phyloP scores from a whole-genome alignment of 2,888 invertebrate genomes.

The Morpho helenor region DNA sequence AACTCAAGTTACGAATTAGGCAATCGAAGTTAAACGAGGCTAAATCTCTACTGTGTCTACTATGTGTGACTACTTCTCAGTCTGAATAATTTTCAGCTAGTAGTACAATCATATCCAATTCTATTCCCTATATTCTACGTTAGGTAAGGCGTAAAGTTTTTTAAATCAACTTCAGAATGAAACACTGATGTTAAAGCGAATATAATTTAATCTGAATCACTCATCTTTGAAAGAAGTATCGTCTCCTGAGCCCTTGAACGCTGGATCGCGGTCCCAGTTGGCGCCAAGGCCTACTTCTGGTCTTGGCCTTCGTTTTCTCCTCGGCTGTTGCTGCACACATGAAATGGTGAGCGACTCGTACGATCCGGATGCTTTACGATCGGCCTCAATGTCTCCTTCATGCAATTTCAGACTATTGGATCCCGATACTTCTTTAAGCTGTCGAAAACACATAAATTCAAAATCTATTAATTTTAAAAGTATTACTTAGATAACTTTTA shows the following conservation, averaged over 20 bases:
- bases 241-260: conserved; percentile 29
- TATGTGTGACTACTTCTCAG: no score
- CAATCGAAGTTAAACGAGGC: no score
- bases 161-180: not conserved
- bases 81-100: no score
- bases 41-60: no score
- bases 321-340: conserved; percentile 45
- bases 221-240: conserved; percentile 29
- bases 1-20: no score
- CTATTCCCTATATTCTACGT: no score
- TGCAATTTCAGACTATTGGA: conserved; percentile 12
- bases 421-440: conserved; percentile 26
- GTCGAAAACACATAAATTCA: not conserved
- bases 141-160: no score
- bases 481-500: no score
- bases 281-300: conserved; percentile 24
- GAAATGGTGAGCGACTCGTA: conserved; percentile 34
- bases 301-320: conserved; percentile 31
- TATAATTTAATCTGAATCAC: conserved; percentile 7
- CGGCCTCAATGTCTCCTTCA: conserved; percentile 26
- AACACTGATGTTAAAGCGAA: not conserved
- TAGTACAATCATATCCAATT: no score
- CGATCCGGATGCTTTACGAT: conserved; percentile 25
- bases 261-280: conserved; percentile 22
- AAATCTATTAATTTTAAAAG: no score